phyloP scores from a whole-genome alignment of 2,888 invertebrate species.

The Acanthococcus lagerstroemiae region DNA sequence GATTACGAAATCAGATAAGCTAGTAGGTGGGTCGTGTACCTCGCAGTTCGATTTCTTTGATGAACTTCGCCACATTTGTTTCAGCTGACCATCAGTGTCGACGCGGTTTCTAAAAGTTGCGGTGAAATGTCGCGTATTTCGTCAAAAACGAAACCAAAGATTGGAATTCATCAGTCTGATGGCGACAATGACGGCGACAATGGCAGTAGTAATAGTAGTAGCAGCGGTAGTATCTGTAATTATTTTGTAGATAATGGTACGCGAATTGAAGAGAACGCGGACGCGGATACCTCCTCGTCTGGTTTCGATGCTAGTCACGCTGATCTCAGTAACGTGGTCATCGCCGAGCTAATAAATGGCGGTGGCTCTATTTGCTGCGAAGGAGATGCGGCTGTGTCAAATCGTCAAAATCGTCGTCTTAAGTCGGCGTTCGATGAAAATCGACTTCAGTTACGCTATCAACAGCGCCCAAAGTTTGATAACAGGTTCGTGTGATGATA shows the following conservation, averaged over 20 bases:
- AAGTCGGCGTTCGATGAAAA: no score
- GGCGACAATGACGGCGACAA: background rate
- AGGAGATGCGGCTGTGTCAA: background rate
- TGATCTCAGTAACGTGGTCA: slow-evolving; percentile 12
- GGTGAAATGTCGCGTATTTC: no score
- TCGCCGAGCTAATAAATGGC: slow-evolving; percentile 8
- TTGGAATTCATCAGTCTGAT: background rate
- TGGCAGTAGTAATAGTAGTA: background rate
- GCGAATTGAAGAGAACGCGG: no score
- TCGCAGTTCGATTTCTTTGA: background rate
- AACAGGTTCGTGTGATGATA: no score
- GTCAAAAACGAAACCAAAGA: background rate
- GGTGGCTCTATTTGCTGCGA: slow-evolving; percentile 33
- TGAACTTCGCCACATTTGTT: background rate
- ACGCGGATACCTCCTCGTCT: background rate
- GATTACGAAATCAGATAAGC: background rate
- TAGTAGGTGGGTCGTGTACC: background rate
- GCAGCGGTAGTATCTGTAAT: no score
- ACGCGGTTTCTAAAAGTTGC: slow-evolving; percentile 6
- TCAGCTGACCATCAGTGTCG: slow-evolving; percentile 12
- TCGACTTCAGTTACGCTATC: no score
- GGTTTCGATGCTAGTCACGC: slow-evolving; percentile 11
- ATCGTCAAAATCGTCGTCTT: background rate
- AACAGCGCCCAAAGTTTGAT: no score
- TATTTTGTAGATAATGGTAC: no score